Percentiles rank a stretch among this genome's conserved stretches.
These are phyloP conservation scores for Calliopsis andreniformis DNA, from an alignment of 1,140 invertebrate species.

Conservation along the genomic window DNA sequence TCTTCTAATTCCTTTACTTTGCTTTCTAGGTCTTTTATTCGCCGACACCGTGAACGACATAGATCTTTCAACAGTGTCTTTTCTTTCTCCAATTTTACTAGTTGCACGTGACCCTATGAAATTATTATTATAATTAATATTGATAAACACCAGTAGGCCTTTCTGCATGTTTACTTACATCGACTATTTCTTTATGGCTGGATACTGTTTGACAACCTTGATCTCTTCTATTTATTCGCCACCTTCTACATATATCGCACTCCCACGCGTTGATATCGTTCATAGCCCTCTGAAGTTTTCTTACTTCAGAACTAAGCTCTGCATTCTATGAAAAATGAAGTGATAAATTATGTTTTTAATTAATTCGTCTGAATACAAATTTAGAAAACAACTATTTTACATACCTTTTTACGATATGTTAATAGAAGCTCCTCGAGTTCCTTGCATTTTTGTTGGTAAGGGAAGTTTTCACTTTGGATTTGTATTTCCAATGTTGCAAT, in stretches of 20 bases:
- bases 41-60: constrained; percentile 58
- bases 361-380: not conserved
- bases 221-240: constrained; percentile 61
- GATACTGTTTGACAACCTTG: constrained; percentile 66
- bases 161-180: constrained; percentile 61
- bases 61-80: constrained; percentile 66
- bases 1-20: constrained; percentile 57
- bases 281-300: constrained; percentile 56
- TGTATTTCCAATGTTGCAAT: constrained; percentile 72
- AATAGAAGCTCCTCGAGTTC: constrained; percentile 66
- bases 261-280: constrained; percentile 52
- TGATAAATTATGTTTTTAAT: constrained; percentile 9
- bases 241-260: constrained; percentile 70
- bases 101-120: constrained; percentile 60
- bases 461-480: constrained; percentile 71
- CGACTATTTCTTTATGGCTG: constrained; percentile 67
- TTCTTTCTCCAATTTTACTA: constrained; percentile 69
- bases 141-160: not conserved
- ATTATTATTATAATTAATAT: not conserved
- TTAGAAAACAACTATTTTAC: constrained; percentile 11
- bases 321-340: constrained; percentile 57
- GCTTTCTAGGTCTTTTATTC: constrained; percentile 65
- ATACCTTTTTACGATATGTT: constrained; percentile 65
- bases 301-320: constrained; percentile 57
- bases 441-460: constrained; percentile 71